Evolutionary conservation across 2,888 invertebrate genomes (phyloP).

Genomic region (Pyrochroa serraticornis): DNA sequence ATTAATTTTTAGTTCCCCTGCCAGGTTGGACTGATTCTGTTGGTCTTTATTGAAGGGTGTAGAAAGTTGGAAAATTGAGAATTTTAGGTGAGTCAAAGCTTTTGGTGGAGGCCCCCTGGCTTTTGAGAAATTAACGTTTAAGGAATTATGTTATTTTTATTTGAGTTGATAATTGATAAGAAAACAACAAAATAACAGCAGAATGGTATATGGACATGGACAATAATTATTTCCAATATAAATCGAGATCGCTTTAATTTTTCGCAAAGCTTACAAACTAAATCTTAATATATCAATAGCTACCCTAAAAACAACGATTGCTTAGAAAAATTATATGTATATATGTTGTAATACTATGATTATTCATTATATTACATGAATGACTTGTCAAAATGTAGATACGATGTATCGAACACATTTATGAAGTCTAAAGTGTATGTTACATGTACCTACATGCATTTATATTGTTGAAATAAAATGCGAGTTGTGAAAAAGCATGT

Average conservation of each 20-base stretch:
- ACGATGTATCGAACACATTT: conserved; percentile 50
- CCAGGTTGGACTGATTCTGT: neutral
- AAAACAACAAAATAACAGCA: conserved; percentile 38
- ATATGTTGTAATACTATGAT: conserved; percentile 57
- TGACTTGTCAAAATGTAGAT: conserved; percentile 55
- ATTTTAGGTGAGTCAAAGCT: conserved; percentile 40
- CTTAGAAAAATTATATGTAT: conserved; percentile 60
- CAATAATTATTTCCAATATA: conserved; percentile 49
- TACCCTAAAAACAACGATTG: conserved; percentile 60
- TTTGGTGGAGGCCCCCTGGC: conserved; percentile 59
- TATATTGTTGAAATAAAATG: conserved; percentile 46
- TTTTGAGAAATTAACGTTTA: conserved; percentile 55
- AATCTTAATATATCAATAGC: conserved; percentile 59
- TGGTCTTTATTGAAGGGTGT: conserved; percentile 42
- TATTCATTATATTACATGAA: conserved; percentile 57
- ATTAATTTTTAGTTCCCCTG: neutral
- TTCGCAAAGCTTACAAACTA: conserved; percentile 60
- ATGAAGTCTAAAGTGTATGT: conserved; percentile 41
- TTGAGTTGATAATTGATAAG: conserved; percentile 21
- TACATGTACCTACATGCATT: conserved; percentile 47
- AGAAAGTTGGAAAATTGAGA: conserved; percentile 60
- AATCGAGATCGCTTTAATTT: conserved; percentile 59
- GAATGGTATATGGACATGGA: conserved; percentile 43
- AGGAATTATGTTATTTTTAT: conserved; percentile 25
- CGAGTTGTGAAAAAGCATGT: conserved; percentile 57